These are phyloP conservation scores for Drosophila setifemur DNA, from an alignment of 1,140 invertebrate species.

Conservation along the genomic window DNA sequence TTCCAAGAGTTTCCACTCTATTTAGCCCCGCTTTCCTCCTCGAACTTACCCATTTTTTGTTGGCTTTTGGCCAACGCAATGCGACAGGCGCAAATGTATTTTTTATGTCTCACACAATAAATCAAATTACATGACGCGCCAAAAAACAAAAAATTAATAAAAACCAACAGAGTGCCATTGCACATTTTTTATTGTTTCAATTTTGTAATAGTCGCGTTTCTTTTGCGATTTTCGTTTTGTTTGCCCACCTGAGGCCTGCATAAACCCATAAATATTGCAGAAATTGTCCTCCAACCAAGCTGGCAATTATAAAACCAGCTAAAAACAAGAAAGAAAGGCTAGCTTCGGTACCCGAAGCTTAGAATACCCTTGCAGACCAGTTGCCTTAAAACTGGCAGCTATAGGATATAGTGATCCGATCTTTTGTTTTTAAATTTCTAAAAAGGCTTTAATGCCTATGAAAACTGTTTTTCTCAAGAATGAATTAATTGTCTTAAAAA, in stretches of 20 bases:
- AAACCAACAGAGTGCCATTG: constrained; percentile 16
- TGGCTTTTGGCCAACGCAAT: constrained; percentile 59
- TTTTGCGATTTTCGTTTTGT: constrained; percentile 32
- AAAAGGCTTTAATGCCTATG: too few species aligned
- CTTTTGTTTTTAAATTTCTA: too few species aligned
- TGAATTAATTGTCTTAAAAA: too few species aligned
- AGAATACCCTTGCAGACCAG: too few species aligned
- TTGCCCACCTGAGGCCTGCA: constrained; percentile 43
- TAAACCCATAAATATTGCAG: constrained; percentile 63
- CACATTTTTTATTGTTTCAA: constrained; percentile 6
- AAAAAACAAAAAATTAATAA: constrained; percentile 18
- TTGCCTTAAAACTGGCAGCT: too few species aligned
- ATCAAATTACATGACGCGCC: constrained; percentile 36
- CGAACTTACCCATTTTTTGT: background rate
- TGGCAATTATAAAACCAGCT: constrained; percentile 25
- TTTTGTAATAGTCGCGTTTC: constrained; percentile 15
- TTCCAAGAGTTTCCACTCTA: constrained; percentile 41
- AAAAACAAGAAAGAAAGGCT: too few species aligned
- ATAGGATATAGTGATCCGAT: too few species aligned
- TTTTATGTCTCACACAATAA: constrained; percentile 49
- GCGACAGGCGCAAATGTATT: constrained; percentile 36
- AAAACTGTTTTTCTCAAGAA: too few species aligned
- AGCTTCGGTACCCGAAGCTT: too few species aligned
- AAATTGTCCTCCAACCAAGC: constrained; percentile 29
- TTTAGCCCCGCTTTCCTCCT: constrained; percentile 1